Base-by-base conservation (phyloP, 2,113 vertebrate genomes). In the Cygnus buccinator region DNA sequence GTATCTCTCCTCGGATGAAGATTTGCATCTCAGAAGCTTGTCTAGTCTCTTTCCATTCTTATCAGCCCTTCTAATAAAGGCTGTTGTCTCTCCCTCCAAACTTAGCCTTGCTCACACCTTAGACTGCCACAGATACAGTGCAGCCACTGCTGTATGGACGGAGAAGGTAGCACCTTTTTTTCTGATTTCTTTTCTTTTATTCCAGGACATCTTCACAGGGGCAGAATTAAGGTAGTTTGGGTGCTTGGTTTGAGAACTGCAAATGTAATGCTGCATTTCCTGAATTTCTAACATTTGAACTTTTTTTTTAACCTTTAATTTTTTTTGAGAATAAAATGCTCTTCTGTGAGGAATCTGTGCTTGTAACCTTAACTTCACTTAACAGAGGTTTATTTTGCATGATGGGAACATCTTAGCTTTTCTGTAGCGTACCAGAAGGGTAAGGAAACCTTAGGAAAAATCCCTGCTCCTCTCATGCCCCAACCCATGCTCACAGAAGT, bases 171-270 rank as follows among this genome's bases (percentile, higher is more conserved):
- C 87, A 43, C 76, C 82, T 76, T 89, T 87, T 93, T 94, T 93
- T 94, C 92, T 94, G 84, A 93, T 5, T 95, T 95, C 6, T 92
- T 84, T 94, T 95, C 74, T 90, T 96, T 76, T 89, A 79, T 91
- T 94, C 63, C 74, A 83, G 94, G 93, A 89, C 61, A 91, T 93
- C 79, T 84, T 26, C 92, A 87, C 84, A 89, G 94, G 95, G 96
- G 90, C 96, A 97, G 92, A 97, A 97, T 91, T 95, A 93, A 95
- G 96, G 96, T 97, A 96, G 96, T 93, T 93, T 94, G 86, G 89
- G 96, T 96, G 96, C 77, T 87, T 97, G 95, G 73, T 94, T 94
- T 96, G 95, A 96, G 86, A 96, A 55, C 54, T 84, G 81, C 70
- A 91, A 93, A 72, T 61, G 28, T 94, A 76, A 94, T 0, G 6